Conservation (phyloP, 2,888 invertebrate genomes). For the Prosapia bicincta region DNA sequence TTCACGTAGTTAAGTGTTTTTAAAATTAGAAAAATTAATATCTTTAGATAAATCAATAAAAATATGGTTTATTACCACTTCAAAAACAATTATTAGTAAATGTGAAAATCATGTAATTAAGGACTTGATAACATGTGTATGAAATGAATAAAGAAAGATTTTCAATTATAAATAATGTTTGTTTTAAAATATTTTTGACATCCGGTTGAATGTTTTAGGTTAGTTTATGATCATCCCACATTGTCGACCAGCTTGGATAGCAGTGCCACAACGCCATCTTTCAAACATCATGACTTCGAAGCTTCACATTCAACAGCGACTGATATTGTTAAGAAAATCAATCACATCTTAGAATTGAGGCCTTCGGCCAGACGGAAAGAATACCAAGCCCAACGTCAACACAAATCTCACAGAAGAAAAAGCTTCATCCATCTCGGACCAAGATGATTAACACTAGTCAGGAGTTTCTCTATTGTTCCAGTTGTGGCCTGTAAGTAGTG, state of each 20-base stretch:
- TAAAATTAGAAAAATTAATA: no score
- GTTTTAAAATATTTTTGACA: no score
- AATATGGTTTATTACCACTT: no score
- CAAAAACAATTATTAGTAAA: no score
- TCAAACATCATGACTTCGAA: constrained; percentile 88
- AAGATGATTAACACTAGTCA: constrained; percentile 38
- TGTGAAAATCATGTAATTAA: no score
- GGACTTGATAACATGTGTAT: no score
- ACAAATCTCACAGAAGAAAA: constrained; percentile 60
- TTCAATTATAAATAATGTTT: no score
- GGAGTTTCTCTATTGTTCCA: neutral
- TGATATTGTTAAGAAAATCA: constrained; percentile 84
- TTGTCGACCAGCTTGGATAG: constrained; percentile 39
- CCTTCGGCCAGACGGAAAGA: constrained; percentile 85
- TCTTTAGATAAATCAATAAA: no score
- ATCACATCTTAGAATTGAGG: constrained; percentile 78
- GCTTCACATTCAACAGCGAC: constrained; percentile 69
- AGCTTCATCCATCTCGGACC: constrained; percentile 49
- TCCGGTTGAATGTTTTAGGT: constrained; percentile 35
- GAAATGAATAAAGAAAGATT: no score
- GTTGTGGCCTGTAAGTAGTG: constrained; percentile 25
- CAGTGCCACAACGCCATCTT: constrained; percentile 46
- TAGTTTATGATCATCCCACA: constrained; percentile 39
- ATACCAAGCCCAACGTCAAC: constrained; percentile 72
- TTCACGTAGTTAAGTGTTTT: no score